Base-by-base conservation (phyloP, 2,797 vertebrate genomes). In the Danio choprae region DNA sequence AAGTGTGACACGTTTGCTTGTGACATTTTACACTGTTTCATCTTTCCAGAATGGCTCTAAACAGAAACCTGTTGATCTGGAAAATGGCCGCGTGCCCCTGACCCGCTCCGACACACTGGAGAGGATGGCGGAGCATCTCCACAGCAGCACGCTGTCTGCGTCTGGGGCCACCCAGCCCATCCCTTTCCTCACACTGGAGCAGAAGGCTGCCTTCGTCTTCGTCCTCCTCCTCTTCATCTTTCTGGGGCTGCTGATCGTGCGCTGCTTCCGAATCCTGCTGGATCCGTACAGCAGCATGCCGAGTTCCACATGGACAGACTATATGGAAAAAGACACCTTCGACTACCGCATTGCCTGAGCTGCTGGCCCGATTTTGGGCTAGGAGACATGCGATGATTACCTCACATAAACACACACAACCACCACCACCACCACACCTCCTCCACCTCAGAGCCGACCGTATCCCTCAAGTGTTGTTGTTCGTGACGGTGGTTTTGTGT, bases 261-360 rank as follows among this genome's bases (percentile, higher is more conserved):
- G 94, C 63, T 96, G 95, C 81, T 96, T 95, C 89, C 92, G 95
- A 72, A 96, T 96, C 89, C 92, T 96, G 82, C 91, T 96, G 62
- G 95, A 96, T 86, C 95, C 95, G 0, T 96, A 96, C 88, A 95
- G 93, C 79, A 95, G 94, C 86, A 96, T 95, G 94, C 94, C 95
- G 16, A 94, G 95, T 6, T 95, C 95, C 86, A 95, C 94, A 64
- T 96, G 95, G 95, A 95, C 94, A 11, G 95, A 96, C 88, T 95
- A 95, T 90, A 94, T 94, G 81, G 95, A 96, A 87, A 96, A 96
- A 79, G 95, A 95, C 88, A 94, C 94, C 0, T 94, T 95, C 8
- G 94, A 95, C 80, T 96, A 96, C 79, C 93, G 94, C 83, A 94
- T 96, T 72, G 93, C 94, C 87, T 96, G 92, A 85, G 84, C 72